These are phyloP conservation scores for Apodemia duryi DNA, from an alignment of 2,888 invertebrate species.

Conservation along the genomic window DNA sequence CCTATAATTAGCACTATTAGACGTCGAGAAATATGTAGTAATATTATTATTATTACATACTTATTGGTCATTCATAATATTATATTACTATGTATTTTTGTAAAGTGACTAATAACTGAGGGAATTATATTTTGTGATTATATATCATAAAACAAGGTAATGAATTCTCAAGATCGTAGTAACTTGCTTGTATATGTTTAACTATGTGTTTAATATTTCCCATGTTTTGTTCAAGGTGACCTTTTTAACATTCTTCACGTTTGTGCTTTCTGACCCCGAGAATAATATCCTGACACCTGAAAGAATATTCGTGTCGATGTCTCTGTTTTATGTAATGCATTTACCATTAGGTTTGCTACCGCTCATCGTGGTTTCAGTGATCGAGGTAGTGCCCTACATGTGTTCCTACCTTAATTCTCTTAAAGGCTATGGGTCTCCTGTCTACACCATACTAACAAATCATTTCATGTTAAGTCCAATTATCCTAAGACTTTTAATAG, in stretches of 20 bases:
- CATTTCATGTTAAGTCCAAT: not conserved
- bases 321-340: conserved; percentile 92
- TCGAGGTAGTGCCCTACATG: conserved; percentile 80
- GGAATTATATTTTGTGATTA: not conserved
- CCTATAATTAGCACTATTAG: no score
- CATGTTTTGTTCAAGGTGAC: conserved; percentile 82
- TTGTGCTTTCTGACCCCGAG: conserved; percentile 82
- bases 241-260: conserved; percentile 90
- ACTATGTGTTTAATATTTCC: conserved; percentile 20
- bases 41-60: no score
- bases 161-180: not conserved
- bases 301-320: conserved; percentile 91
- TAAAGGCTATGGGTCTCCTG: conserved; percentile 60
- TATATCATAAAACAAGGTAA: not conserved
- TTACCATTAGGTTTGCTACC: conserved; percentile 91
- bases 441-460: conserved; percentile 34
- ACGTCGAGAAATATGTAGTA: no score
- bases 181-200: conserved; percentile 7
- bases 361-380: conserved; percentile 84
- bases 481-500: conserved; percentile 1
- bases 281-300: conserved; percentile 87
- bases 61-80: no score
- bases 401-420: conserved; percentile 28
- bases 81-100: not conserved
- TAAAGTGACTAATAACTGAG: conserved; percentile 4